A percentile compares a stretch with the other conserved stretches of the same genome.
Conservation (phyloP, 2,113 vertebrate species). For the Nestor notabilis region DNA sequence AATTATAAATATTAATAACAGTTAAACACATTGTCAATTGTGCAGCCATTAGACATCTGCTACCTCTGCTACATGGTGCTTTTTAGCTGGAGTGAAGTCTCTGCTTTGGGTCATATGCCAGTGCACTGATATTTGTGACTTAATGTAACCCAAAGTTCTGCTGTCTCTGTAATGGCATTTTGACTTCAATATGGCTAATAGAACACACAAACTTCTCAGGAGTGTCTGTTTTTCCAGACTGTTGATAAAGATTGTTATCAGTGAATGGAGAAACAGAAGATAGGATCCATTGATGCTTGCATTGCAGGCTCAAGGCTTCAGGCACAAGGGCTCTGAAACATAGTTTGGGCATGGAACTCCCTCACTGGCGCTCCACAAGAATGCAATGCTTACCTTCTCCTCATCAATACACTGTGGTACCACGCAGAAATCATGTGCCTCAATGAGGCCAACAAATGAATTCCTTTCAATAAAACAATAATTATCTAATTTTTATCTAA, state of each 20-base stretch:
- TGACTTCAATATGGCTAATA: background rate
- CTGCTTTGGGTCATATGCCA: background rate
- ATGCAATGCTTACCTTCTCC: background rate
- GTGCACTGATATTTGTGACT: background rate
- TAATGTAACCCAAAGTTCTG: background rate
- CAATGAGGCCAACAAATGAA: background rate
- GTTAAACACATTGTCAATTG: conserved; percentile 65
- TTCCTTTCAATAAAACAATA: background rate
- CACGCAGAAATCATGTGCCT: background rate
- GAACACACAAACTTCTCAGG: background rate
- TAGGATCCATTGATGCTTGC: background rate
- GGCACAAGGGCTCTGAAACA: background rate
- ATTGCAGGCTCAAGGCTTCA: background rate
- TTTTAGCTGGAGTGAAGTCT: conserved; percentile 22
- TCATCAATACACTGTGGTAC: rapidly evolving
- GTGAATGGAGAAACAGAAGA: background rate
- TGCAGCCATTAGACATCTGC: conserved; percentile 69
- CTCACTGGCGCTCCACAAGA: background rate
- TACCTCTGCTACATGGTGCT: background rate
- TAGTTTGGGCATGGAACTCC: background rate
- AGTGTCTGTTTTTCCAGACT: background rate
- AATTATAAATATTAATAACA: conserved; percentile 74
- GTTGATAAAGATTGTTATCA: background rate
- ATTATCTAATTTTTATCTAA: background rate
- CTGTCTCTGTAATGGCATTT: background rate